phyloP scores from a whole-genome alignment of 37 sponge, comb jelly and placozoan species.

The Aplysina aerophoba region DNA sequence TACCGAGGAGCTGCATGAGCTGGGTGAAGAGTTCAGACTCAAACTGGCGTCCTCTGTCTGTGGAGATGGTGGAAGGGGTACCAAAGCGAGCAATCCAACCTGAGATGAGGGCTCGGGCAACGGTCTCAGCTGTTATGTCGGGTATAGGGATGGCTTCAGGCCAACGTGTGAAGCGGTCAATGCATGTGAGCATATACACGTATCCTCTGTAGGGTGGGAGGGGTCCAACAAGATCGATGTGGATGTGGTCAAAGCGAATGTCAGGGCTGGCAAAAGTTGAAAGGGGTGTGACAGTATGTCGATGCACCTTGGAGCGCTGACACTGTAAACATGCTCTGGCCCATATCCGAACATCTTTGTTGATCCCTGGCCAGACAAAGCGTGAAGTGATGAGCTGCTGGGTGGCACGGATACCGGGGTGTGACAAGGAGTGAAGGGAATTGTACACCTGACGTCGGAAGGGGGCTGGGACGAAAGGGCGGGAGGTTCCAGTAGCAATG shows the following conservation, averaged over 20 bases:
- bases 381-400: conserved; percentile 33
- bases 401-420: conserved; percentile 50
- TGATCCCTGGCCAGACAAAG: conserved; percentile 55
- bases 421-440: conserved; percentile 31
- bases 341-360: conserved; percentile 39
- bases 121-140: conserved; percentile 39
- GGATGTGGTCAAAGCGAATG: conserved; percentile 36
- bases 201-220: conserved; percentile 43
- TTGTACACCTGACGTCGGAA: conserved; percentile 34
- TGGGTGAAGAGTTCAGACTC: conserved; percentile 36
- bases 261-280: conserved; percentile 17
- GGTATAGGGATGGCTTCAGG: conserved; percentile 47
- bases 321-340: conserved; percentile 33
- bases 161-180: conserved; percentile 51
- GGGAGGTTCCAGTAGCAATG: conserved; percentile 29
- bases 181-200: conserved; percentile 37
- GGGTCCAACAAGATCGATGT: conserved; percentile 56
- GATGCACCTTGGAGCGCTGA: conserved; percentile 45
- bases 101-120: conserved; percentile 44
- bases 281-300: conserved; percentile 39
- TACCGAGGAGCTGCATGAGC: conserved; percentile 46
- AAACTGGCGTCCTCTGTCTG: conserved; percentile 68
- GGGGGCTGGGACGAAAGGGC: conserved; percentile 37
- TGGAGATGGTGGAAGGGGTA: conserved; percentile 48
- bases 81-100: conserved; percentile 65